Base-by-base conservation (phyloP, 2,888 invertebrate species). In the Linnaemya tessellans region DNA sequence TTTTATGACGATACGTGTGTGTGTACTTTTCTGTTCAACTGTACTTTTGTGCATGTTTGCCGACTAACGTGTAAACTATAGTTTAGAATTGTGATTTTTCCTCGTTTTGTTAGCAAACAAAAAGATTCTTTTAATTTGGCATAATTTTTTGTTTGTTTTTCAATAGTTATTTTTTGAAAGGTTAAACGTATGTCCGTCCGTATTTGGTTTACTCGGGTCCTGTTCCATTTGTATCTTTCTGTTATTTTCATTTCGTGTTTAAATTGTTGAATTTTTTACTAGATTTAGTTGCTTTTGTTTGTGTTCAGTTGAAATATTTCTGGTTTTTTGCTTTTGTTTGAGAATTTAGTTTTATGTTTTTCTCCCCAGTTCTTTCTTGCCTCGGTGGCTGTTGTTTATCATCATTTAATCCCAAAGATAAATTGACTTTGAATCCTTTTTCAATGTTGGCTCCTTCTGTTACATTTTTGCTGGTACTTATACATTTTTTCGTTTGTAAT, bases 371-470 rank as follows among this genome's bases (percentile, higher is more conserved):
- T 25, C n/a, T 60, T 35, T 3, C 56, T 80, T 65, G 58, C 11
- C 18, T 49, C 65, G 25, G 77, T 74, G 75, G 82, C 75, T 64
- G 58, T 80, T 85, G 85, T 86, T 78, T 79, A 78, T 87, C 87
- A 81, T 84, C 81, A 85, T 86, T 88, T 86, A 85, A 86, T 84
- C 87, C 86, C 65, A 71, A 85, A 86, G 84, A 88, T 87, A 87
- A 87, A 87, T 86, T 87, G 84, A 87, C 87, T 86, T 79, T 78
- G 78, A 86, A 86, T 86, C 84, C 85, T 86, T 84, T 86, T 84
- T 84, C 80, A 78, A 80, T 79, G 79, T 64, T 84, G 82, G 68
- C 80, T 75, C 20, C 67, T 82, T 68, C 51, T 38, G 4, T 35
- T 60, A 60, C 43, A 22, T 25, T 78, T 70, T 20, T 54, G 10